A percentile compares a stretch with the other conserved stretches of the same genome.
These are phyloP conservation scores for Drosophila multiciliata DNA, from an alignment of 2,888 invertebrate genomes.

Conservation along the genomic window DNA sequence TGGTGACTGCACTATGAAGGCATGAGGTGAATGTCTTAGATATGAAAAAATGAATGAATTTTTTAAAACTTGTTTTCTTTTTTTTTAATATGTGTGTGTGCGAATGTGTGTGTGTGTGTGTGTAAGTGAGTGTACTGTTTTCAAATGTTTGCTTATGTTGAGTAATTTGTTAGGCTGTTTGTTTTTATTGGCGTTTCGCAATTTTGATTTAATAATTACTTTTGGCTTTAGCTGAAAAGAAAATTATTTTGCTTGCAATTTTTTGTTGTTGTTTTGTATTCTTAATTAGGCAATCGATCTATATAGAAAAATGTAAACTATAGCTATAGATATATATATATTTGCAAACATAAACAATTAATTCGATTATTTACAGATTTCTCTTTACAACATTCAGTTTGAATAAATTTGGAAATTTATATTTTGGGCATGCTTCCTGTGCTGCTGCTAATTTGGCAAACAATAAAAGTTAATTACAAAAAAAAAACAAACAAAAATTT, in stretches of 20 bases:
- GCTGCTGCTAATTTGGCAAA: conserved; percentile 73
- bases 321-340: conserved; percentile 24
- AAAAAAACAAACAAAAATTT: conserved; percentile 17
- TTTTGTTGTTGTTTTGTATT: not conserved
- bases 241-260: conserved; percentile 51
- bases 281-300: conserved; percentile 27
- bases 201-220: conserved; percentile 38
- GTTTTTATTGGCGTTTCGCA: conserved; percentile 52
- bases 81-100: conserved; percentile 27
- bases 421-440: conserved; percentile 43
- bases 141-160: conserved; percentile 28
- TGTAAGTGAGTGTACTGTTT: conserved; percentile 32
- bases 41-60: conserved; percentile 47
- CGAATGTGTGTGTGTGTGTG: conserved; percentile 28
- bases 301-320: conserved; percentile 33
- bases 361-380: conserved; percentile 67
- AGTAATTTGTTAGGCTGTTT: conserved; percentile 79
- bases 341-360: conserved; percentile 49
- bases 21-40: conserved; percentile 55
- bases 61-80: not conserved
- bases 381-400: conserved; percentile 74
- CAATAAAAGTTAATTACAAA: conserved; percentile 64
- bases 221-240: conserved; percentile 40
- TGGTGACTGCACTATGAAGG: conserved; percentile 43
- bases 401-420: conserved; percentile 37